phyloP scores from a whole-genome alignment of 2,888 invertebrate species.

The Eumacrocentrus americanus region DNA sequence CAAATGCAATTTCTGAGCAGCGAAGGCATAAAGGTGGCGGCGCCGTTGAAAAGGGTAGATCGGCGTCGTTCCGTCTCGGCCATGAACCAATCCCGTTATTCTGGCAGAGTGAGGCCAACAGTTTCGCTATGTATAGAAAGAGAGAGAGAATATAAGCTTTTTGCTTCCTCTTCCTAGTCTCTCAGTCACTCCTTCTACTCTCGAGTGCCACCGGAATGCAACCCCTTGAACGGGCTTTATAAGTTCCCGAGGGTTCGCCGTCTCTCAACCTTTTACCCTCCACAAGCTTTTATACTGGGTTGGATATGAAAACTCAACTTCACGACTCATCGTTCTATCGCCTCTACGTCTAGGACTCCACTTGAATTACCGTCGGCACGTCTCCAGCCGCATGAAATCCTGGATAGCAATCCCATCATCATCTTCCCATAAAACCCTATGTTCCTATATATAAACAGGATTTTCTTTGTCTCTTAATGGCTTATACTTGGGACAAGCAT shows the following conservation, averaged over 20 bases:
- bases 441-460: too few relatives aligned
- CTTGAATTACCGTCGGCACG: slow-evolving; percentile 12
- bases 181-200: background rate
- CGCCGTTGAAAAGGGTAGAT: slow-evolving; percentile 24
- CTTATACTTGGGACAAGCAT: too few relatives aligned
- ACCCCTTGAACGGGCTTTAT: slow-evolving; percentile 27
- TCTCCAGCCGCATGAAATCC: background rate
- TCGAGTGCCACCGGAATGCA: slow-evolving; percentile 29
- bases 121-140: slow-evolving; percentile 12
- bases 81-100: slow-evolving; percentile 25
- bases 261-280: slow-evolving; percentile 32
- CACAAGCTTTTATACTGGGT: slow-evolving; percentile 21
- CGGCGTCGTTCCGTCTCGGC: slow-evolving; percentile 23
- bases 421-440: too few relatives aligned
- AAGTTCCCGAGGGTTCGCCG: slow-evolving; percentile 33
- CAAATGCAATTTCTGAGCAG: slow-evolving; percentile 25
- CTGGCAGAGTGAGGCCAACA: slow-evolving; percentile 8
- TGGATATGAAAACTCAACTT: slow-evolving; percentile 20
- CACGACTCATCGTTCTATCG: slow-evolving; percentile 19
- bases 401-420: background rate
- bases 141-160: slow-evolving; percentile 23
- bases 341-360: slow-evolving; percentile 11
- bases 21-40: slow-evolving; percentile 17
- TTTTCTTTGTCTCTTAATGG: too few relatives aligned
- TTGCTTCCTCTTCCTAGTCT: slow-evolving; percentile 14